Percentiles rank a stretch among this genome's conserved stretches.
These are phyloP conservation scores for Ophioninae sp. DNA, from an alignment of 2,888 invertebrate genomes.

Conservation along the genomic window DNA sequence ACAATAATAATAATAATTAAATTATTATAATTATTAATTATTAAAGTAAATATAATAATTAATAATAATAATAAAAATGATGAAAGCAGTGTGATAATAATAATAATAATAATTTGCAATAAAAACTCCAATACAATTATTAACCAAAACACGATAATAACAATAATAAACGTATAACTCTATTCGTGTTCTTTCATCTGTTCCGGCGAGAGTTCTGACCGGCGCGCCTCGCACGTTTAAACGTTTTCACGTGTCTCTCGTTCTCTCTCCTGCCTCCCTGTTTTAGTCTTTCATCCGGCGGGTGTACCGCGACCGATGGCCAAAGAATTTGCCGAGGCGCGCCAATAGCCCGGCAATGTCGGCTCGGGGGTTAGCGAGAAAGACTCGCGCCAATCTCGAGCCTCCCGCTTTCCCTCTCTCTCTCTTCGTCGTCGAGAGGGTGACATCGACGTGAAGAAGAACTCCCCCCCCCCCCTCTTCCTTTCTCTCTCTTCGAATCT, in stretches of 20 bases:
- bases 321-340: conserved; percentile 71
- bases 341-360: conserved; percentile 69
- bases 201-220: conserved; percentile 20
- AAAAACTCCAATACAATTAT: background rate
- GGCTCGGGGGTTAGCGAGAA: conserved; percentile 57
- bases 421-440: conserved; percentile 3
- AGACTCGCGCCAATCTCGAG: conserved; percentile 55
- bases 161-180: conserved; percentile 11
- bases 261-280: conserved; percentile 16
- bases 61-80: too few species aligned
- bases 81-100: too few species aligned
- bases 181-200: conserved; percentile 36
- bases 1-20: too few species aligned
- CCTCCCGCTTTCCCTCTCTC: conserved; percentile 4
- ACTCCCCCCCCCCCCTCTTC: background rate
- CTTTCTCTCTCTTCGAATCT: too few species aligned
- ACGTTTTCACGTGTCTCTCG: conserved; percentile 53
- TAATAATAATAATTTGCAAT: background rate
- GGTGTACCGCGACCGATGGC: conserved; percentile 52
- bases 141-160: background rate
- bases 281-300: conserved; percentile 11
- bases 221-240: conserved; percentile 57
- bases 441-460: conserved; percentile 36
- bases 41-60: too few species aligned
- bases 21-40: too few species aligned